phyloP scores from a whole-genome alignment of 2,888 invertebrate genomes.

The Linyphia triangularis region DNA sequence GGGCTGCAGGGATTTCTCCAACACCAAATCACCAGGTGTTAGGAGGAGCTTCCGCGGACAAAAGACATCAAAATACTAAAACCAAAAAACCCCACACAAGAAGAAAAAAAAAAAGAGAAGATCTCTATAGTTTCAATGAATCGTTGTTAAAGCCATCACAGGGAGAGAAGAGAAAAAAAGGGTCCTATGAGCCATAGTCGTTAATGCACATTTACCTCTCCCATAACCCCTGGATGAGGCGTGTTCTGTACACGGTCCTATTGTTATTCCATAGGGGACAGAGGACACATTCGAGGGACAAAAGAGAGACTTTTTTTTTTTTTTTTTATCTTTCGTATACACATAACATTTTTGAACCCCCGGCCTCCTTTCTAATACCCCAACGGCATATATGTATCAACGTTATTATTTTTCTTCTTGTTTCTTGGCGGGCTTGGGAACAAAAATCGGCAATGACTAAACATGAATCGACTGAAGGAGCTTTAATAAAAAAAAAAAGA shows the following conservation, averaged over 20 bases:
- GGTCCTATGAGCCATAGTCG: conserved; percentile 36
- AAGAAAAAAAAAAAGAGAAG: conserved; percentile 23
- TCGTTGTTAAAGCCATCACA: conserved; percentile 32
- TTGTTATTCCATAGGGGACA: conserved; percentile 63
- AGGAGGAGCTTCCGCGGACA: conserved; percentile 5
- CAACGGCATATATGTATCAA: conserved; percentile 62
- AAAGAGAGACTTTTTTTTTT: conserved; percentile 17
- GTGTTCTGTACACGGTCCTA: conserved; percentile 42
- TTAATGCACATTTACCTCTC: conserved; percentile 56
- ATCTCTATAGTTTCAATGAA: conserved; percentile 46
- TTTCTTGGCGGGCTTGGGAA: conserved; percentile 65
- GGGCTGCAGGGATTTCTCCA: neutral
- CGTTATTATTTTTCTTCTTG: conserved; percentile 67
- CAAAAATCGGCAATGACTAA: conserved; percentile 71
- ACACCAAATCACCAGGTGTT: conserved; percentile 48
- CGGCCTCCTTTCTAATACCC: neutral
- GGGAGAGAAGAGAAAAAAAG: too few species aligned
- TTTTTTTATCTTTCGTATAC: neutral
- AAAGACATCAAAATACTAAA: conserved; percentile 35
- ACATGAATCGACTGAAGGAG: conserved; percentile 1
- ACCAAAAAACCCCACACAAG: conserved; percentile 35
- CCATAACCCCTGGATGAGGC: conserved; percentile 60
- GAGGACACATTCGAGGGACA: conserved; percentile 65
- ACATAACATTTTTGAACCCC: neutral
- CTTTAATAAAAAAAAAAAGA: neutral